A percentile compares a stretch with the other conserved stretches of the same genome.
Evolutionary conservation across 2,797 vertebrate genomes (phyloP).

Genomic region (Spheniscus humboldti): DNA sequence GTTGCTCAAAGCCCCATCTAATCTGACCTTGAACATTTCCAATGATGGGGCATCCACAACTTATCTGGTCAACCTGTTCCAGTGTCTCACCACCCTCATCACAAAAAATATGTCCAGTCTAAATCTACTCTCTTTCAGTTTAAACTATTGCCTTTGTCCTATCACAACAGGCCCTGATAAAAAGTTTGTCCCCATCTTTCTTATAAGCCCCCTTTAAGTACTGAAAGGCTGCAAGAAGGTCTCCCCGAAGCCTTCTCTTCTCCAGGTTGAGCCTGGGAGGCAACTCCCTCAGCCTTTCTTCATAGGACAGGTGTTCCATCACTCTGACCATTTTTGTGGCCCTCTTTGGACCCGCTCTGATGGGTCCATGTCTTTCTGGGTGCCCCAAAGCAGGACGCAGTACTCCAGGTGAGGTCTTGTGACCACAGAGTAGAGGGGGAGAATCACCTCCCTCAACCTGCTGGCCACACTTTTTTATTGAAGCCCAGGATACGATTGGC

Average conservation of each 20-base stretch:
- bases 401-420: not conserved
- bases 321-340: not conserved
- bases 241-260: not conserved
- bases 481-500: fast-evolving
- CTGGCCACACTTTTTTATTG: not conserved
- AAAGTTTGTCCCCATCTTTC: not conserved
- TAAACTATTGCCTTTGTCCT: not conserved
- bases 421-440: not conserved
- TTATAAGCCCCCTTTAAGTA: not conserved
- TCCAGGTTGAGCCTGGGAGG: not conserved
- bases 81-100: not conserved
- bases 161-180: not conserved
- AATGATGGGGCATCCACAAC: not conserved
- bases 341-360: not conserved
- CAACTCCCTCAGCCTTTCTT: not conserved
- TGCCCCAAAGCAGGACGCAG: not conserved
- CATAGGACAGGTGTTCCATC: not conserved
- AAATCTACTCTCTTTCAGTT: not conserved
- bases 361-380: not conserved
- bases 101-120: not conserved
- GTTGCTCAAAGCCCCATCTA: not conserved
- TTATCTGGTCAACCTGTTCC: not conserved
- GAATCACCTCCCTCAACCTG: not conserved
- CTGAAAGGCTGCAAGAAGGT: not conserved
- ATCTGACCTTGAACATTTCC: not conserved